Base-by-base conservation (phyloP, 2,113 vertebrate genomes). In the Notiomystis cincta region DNA sequence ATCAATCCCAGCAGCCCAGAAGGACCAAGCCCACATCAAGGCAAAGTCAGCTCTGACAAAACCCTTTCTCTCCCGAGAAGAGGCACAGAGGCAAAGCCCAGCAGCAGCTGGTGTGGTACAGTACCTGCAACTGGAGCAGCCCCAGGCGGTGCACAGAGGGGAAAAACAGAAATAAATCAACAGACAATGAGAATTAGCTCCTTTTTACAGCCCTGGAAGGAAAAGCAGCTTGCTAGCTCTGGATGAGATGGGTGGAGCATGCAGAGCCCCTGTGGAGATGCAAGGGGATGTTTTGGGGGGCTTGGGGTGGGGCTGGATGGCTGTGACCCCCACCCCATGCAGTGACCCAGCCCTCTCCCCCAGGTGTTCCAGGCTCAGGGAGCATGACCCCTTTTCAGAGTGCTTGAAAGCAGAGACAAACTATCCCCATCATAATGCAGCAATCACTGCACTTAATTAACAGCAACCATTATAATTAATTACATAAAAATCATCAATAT, bases 41-140 rank as follows among this genome's bases (percentile, higher is more conserved):
- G 48, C 45, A 69, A 85, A 91, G 48, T 3, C 10, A 0, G 19
- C 35, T 24, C 58, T 0, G 0, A 60, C 70, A 78, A 79, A 85
- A 44, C 30, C 47, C 60, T 18, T 82, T 20, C 22, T 23, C 42
- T n/a, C 2, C 0, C 0, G 2, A 61, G 54, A 20, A 30, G 87
- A 72, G 2, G 12, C 0, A 1, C 45, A 40, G 85, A 76, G 82
- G 45, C 76, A 87, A 91, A 96, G n/a, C 61, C 81, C 90, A 75
- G 93, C 81, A 79, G 81, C 45, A 35, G 89, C 89, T 78, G 90
- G 84, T 38, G 22, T 1, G 31, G 80, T 94, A 96, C 96, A 6
- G 67, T 98, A 98, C 98, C 98, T 98, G 98, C 85, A 98, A 95
- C 98, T 98, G 97, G 83, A 97, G 90, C 96, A 62, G 80, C 56